A percentile compares a stretch with the other conserved stretches of the same genome.
These are phyloP conservation scores for Prinia subflava DNA, from an alignment of 2,113 vertebrate species.

Conservation along the genomic window DNA sequence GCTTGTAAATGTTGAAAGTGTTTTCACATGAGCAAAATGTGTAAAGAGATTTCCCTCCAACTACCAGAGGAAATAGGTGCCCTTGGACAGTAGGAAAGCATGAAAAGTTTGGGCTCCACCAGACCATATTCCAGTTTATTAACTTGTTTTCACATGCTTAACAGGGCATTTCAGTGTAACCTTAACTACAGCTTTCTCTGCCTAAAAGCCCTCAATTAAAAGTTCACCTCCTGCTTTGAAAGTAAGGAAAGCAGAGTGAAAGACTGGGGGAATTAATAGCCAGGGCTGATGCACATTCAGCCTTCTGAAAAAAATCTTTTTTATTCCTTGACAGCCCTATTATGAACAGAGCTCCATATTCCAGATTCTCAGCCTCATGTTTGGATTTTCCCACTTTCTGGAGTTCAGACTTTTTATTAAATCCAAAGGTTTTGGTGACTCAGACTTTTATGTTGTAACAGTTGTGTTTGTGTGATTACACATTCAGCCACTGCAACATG, in stretches of 20 bases:
- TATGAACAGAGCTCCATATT: conserved; percentile 30
- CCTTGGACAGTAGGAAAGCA: not conserved
- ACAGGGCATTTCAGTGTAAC: conserved; percentile 9
- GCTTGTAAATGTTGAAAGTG: not conserved
- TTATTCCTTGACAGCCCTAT: conserved; percentile 32
- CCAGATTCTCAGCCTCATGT: not conserved
- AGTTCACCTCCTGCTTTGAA: conserved; percentile 56
- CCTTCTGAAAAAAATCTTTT: conserved; percentile 30
- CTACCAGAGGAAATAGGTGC: not conserved
- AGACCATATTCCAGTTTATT: not conserved
- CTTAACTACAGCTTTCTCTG: conserved; percentile 48
- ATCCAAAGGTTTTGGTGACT: not conserved
- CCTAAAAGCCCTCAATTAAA: conserved; percentile 54
- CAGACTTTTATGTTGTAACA: not conserved
- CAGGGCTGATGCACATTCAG: conserved; percentile 36
- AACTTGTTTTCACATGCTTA: conserved; percentile 54
- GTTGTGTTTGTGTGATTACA: not conserved
- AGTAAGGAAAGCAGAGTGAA: conserved; percentile 32
- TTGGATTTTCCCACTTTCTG: conserved; percentile 29
- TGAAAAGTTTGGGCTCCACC: not conserved
- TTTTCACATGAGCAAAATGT: not conserved
- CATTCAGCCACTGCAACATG: not conserved
- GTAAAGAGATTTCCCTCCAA: not conserved
- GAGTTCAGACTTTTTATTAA: not conserved
- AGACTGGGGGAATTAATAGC: conserved; percentile 36